Base-by-base conservation (phyloP, 2,113 vertebrate genomes). In the Sander lucioperca region DNA sequence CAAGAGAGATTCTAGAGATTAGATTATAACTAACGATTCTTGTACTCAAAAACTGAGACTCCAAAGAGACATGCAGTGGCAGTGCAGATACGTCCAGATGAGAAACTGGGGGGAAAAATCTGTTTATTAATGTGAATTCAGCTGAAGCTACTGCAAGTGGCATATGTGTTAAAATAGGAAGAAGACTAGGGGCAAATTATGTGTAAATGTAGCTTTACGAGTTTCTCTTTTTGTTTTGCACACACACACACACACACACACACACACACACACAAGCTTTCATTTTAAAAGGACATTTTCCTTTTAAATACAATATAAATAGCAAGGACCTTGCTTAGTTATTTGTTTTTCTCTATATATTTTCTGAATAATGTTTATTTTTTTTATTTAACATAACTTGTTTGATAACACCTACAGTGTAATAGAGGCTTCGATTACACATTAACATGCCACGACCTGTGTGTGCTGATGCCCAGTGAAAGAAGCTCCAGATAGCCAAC, bases 401-500 rank as follows among this genome's bases (percentile, higher is more conserved):
- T 71, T 30, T 48, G 18, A 65, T 75, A 54, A 69, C 30, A 48
- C 12, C 43, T 10, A 21, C 43, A 45, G 27, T 56, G 54, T 51
- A 66, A 57, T 23, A 54, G 18, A 84, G 33, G 75, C 66, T 73
- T 80, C 27, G 48, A 58, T 63, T 76, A n/a, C 61, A 77, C 27
- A 64, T 57, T 57, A 56, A 68, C 45, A 12, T 77, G 66, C 43
- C 68, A 45, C 6, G 45, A 84, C 74, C 66, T 76, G 78, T 57
- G 45, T 58, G 64, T 69, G 61, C 53, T 70, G 64, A 74, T 88
- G 86, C 62, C 74, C 62, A 66, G 70, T 79, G 30, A 75, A 88
- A 74, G 56, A 82, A 79, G 59, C 59, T 71, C 50, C 70, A 66
- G 68, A 86, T 74, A 71, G 87, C 64, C 73, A 57, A 71, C 87